phyloP scores from a whole-genome alignment of 2,888 invertebrate genomes.

The Trichogramma evanescens region DNA sequence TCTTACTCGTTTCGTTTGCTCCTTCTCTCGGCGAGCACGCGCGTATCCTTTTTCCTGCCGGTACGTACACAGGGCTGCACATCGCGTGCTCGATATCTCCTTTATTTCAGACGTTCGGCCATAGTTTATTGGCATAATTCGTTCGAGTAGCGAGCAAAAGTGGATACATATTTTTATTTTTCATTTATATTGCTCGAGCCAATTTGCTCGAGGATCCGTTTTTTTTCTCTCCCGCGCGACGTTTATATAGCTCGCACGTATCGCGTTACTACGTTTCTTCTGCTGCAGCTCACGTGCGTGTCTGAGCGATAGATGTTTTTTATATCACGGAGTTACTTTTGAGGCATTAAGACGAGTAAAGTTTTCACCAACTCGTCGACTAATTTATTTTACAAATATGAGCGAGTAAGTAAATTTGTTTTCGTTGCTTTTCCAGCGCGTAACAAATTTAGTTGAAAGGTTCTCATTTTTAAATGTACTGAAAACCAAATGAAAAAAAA shows the following conservation, averaged over 20 bases:
- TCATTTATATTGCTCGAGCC: neutral
- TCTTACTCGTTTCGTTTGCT: neutral
- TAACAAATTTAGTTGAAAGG: too few species aligned
- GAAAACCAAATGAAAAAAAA: too few species aligned
- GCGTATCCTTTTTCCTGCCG: conserved; percentile 9
- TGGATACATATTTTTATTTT: neutral
- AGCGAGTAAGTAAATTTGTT: too few species aligned
- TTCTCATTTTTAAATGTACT: too few species aligned
- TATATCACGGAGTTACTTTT: too few species aligned
- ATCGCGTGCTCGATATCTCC: conserved; percentile 21
- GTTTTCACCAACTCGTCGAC: too few species aligned
- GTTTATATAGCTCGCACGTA: conserved; percentile 1
- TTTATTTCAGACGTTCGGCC: conserved; percentile 8
- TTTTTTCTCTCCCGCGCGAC: neutral
- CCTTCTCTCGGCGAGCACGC: conserved; percentile 22
- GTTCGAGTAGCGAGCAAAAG: neutral
- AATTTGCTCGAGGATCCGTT: conserved; percentile 7
- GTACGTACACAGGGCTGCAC: conserved; percentile 5
- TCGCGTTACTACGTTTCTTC: too few species aligned
- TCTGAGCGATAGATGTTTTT: too few species aligned
- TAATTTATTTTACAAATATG: too few species aligned
- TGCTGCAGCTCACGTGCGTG: too few species aligned
- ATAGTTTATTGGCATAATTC: conserved; percentile 16
- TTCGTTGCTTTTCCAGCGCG: too few species aligned
- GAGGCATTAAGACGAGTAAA: too few species aligned